Percentiles rank a stretch among this genome's conserved stretches.
These are phyloP conservation scores for pig (Sus scrofa) DNA, from an alignment of 2,113 vertebrate species.

Conservation along the genomic window DNA sequence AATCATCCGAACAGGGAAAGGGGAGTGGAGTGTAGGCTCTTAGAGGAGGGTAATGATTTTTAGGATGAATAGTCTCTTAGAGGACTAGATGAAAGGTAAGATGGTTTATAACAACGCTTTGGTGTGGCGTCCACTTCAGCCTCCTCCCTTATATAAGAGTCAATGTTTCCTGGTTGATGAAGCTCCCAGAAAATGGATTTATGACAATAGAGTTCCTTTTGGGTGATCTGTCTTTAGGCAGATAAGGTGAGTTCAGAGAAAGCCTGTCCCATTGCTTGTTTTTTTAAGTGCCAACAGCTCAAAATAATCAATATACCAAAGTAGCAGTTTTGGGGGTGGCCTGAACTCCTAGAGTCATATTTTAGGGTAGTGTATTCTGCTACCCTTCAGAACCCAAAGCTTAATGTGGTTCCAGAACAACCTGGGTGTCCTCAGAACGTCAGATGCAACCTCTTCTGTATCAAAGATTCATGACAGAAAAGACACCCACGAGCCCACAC, in stretches of 20 bases:
- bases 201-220: not conserved
- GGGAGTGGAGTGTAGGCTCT: not conserved
- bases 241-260: not conserved
- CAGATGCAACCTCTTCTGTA: not conserved
- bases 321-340: accelerated
- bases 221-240: not conserved
- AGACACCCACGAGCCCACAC: accelerated
- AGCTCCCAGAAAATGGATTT: no score
- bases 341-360: not conserved
- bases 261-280: not conserved
- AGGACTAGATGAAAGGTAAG: not conserved
- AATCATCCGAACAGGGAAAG: not conserved
- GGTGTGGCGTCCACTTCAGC: not conserved
- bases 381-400: not conserved
- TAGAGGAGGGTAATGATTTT: not conserved
- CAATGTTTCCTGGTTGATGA: not conserved
- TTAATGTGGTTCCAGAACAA: not conserved
- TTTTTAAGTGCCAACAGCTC: not conserved
- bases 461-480: not conserved
- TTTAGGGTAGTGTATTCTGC: not conserved
- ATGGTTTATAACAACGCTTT: not conserved
- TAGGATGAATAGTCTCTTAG: not conserved
- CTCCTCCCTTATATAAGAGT: not conserved
- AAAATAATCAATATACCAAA: not conserved
- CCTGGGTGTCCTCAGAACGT: not conserved